phyloP scores from a whole-genome alignment of 2,888 invertebrate genomes.

The Parelbella ahira region DNA sequence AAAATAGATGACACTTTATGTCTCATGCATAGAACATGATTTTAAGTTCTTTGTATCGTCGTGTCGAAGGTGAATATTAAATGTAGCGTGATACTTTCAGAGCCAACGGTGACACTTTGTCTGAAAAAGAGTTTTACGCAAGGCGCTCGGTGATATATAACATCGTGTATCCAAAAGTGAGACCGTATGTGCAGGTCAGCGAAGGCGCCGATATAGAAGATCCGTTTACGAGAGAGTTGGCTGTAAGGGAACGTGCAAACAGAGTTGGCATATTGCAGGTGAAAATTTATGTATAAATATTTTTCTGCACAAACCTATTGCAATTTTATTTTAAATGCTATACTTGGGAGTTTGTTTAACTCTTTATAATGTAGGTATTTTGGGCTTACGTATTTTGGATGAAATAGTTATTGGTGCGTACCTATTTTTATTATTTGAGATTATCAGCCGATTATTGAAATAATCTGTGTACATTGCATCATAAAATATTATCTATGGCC shows the following conservation, averaged over 20 bases:
- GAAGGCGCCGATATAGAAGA: slow-evolving; percentile 78
- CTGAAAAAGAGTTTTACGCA: slow-evolving; percentile 80
- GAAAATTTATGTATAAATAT: slow-evolving; percentile 1
- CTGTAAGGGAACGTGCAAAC: slow-evolving; percentile 87
- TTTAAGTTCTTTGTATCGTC: slow-evolving; percentile 6
- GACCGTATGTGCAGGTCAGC: slow-evolving; percentile 81
- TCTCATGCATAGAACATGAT: slow-evolving; percentile 11
- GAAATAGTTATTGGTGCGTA: too few relatives aligned
- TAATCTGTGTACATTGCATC: too few relatives aligned
- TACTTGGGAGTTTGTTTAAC: too few relatives aligned
- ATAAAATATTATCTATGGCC: too few relatives aligned
- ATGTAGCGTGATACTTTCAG: slow-evolving; percentile 36
- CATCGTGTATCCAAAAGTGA: slow-evolving; percentile 81
- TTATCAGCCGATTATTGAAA: too few relatives aligned
- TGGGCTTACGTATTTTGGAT: too few relatives aligned
- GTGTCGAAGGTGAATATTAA: slow-evolving; percentile 7
- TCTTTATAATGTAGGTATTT: too few relatives aligned
- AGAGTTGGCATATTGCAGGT: slow-evolving; percentile 86
- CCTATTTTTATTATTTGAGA: too few relatives aligned
- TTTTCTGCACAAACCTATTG: too few relatives aligned
- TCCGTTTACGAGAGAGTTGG: slow-evolving; percentile 84
- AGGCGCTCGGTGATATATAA: slow-evolving; percentile 80
- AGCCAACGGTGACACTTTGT: slow-evolving; percentile 83
- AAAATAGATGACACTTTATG: not conserved
- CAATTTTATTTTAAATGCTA: too few relatives aligned